Base-by-base conservation (phyloP, 1,140 invertebrate genomes). In the Pogonomyrmex californicus region DNA sequence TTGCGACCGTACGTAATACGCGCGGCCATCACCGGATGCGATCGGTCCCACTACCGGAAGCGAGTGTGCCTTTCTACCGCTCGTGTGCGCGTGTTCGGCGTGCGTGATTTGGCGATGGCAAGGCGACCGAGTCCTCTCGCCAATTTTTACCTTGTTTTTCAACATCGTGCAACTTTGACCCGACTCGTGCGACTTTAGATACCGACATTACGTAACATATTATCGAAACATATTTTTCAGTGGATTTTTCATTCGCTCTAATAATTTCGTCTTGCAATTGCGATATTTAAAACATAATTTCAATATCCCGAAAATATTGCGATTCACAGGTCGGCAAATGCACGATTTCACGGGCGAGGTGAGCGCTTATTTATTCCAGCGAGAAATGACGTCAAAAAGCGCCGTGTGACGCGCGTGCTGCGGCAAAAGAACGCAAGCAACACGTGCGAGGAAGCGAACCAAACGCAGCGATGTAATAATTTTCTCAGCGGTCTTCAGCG, bases 11-110 rank as follows among this genome's bases (percentile, higher is more conserved):
- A 81, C 60, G 77, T 82, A 88, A 90, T 77, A 86, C 85, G 58
- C 76, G 65, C 75, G 51, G 58, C 86, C 88, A 79, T 79, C 86
- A 81, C 90, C 90, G 90, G 90, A 91, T 91, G 89, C 68, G 85
- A 91, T 91, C 87, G 76, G 76, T 88, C 70, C 76, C 75, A 47
- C 68, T 88, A 82, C 89, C 90, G 90, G 90, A 91, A 91, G 89
- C 54, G 73, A 60, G n/a, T 62, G 83, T 81, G 88, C 89, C 90
- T 91, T 91, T 91, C 87, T 85, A 91, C 77, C 89, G 86, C 33
- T 71, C 63, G 68, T 36, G 51, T 44, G 82, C 66, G 86, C 86
- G 75, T 85, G 82, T 65, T 41, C 44, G 82, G 79, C 66, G 68
- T 83, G 54, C 68, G 54, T 75, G 73, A 83, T 83, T 73, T 36